Conservation (phyloP, 2,888 invertebrate genomes). For the Eristalis pertinax region DNA sequence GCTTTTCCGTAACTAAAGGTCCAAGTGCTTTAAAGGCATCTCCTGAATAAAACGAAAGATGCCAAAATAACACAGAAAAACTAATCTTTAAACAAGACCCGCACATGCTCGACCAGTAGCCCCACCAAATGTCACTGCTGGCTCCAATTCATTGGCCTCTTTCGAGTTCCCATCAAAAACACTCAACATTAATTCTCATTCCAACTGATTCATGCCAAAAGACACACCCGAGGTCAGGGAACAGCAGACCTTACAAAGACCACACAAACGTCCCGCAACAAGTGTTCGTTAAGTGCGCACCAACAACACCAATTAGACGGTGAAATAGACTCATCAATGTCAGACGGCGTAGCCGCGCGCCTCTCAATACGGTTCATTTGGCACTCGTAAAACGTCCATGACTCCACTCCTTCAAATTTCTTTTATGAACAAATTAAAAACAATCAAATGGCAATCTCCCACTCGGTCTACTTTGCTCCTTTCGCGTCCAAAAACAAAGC, state of each 20-base stretch:
- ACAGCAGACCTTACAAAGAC: not conserved
- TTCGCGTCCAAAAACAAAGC: constrained; percentile 28
- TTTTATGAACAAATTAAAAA: constrained; percentile 55
- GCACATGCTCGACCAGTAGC: too few species aligned
- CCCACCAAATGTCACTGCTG: not conserved
- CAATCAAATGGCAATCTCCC: constrained; percentile 63
- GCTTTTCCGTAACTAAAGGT: too few species aligned
- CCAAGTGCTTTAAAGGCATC: too few species aligned
- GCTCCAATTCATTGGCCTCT: not conserved
- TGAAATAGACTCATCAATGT: not conserved
- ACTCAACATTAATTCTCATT: not conserved
- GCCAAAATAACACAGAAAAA: too few species aligned
- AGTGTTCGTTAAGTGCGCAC: not conserved
- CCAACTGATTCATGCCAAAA: not conserved
- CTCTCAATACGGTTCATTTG: constrained; percentile 35
- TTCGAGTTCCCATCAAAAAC: not conserved
- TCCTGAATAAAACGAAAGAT: too few species aligned
- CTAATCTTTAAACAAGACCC: too few species aligned
- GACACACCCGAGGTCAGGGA: not conserved
- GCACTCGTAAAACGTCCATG: constrained; percentile 37
- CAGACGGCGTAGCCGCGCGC: not conserved
- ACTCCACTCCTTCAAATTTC: constrained; percentile 16
- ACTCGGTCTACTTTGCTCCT: constrained; percentile 36
- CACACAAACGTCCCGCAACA: not conserved
- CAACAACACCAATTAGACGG: constrained; percentile 2